A percentile compares a stretch with the other conserved stretches of the same genome.
phyloP scores from a whole-genome alignment of 1,140 invertebrate species.

The Solenopsis fugax region DNA sequence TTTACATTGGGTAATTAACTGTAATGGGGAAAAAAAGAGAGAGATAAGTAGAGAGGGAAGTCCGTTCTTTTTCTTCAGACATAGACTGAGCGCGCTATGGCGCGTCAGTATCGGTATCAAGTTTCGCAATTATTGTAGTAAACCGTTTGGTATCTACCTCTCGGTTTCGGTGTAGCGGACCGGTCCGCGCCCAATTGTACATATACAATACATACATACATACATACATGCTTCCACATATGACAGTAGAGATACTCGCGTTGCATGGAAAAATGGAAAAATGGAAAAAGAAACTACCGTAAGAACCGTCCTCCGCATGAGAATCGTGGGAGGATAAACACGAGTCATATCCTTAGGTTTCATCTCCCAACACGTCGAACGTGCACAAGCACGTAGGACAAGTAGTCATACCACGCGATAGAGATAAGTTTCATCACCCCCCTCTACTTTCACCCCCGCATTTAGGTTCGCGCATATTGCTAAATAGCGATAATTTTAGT shows the following conservation, averaged over 20 bases:
- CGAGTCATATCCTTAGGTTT: conserved; percentile 81
- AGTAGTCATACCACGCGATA: conserved; percentile 54
- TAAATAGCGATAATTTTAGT: conserved; percentile 59
- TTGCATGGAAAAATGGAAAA: conserved; percentile 39
- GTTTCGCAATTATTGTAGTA: conserved; percentile 61
- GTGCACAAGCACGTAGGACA: background rate
- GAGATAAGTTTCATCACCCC: conserved; percentile 28
- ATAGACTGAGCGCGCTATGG: conserved; percentile 52
- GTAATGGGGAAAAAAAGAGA: conserved; percentile 47
- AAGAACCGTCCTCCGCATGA: conserved; percentile 20
- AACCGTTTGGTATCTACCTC: conserved; percentile 43
- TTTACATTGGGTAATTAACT: conserved; percentile 68
- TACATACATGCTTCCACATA: conserved; percentile 72
- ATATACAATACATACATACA: conserved; percentile 60
- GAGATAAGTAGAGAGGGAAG: conserved; percentile 23
- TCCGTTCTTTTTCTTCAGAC: conserved; percentile 29
- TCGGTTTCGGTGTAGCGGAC: conserved; percentile 47
- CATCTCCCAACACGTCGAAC: conserved; percentile 27
- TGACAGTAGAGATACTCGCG: conserved; percentile 54
- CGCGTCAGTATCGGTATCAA: conserved; percentile 42
- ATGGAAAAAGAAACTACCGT: conserved; percentile 26
- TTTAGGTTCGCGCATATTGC: conserved; percentile 8
- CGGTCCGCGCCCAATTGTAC: conserved; percentile 51
- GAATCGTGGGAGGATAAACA: conserved; percentile 65
- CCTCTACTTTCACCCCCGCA: background rate